Evolutionary conservation across 1,140 invertebrate species (phyloP).

Genomic region (Zophobas morio): DNA sequence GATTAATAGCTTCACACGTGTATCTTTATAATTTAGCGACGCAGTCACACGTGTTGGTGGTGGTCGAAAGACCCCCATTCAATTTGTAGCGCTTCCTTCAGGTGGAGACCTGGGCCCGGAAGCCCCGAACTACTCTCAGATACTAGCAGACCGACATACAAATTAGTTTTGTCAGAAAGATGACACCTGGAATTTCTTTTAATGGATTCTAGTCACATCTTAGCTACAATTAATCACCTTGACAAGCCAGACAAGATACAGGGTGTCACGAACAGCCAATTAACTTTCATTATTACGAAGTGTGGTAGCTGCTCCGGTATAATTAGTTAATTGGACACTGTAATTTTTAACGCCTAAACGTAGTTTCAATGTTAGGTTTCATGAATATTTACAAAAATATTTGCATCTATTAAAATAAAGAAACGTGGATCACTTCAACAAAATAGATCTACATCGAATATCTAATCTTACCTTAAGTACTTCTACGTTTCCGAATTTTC

Average conservation of each 20-base stretch:
- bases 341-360: background rate
- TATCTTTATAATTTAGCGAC: conserved; percentile 46
- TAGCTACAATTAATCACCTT: conserved; percentile 21
- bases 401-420: too few species aligned
- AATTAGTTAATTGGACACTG: conserved; percentile 18
- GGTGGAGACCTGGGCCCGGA: conserved; percentile 18
- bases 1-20: conserved; percentile 57
- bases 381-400: too few species aligned
- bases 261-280: conserved; percentile 34
- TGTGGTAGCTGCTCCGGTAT: conserved; percentile 10
- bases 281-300: conserved; percentile 30
- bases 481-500: too few species aligned
- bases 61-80: background rate
- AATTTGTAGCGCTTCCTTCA: conserved; percentile 22
- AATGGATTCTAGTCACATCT: conserved; percentile 15
- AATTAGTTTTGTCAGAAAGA: conserved; percentile 45
- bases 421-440: too few species aligned
- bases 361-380: background rate
- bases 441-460: too few species aligned
- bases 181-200: conserved; percentile 41
- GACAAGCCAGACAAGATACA: conserved; percentile 31
- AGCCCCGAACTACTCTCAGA: conserved; percentile 10
- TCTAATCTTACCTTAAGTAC: too few species aligned
- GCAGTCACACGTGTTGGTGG: conserved; percentile 20
- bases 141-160: conserved; percentile 35